Evolutionary conservation across 2,888 invertebrate species (phyloP), one percentile per base, ranked within the genome.

Genomic region (Andrena camellia): DNA sequence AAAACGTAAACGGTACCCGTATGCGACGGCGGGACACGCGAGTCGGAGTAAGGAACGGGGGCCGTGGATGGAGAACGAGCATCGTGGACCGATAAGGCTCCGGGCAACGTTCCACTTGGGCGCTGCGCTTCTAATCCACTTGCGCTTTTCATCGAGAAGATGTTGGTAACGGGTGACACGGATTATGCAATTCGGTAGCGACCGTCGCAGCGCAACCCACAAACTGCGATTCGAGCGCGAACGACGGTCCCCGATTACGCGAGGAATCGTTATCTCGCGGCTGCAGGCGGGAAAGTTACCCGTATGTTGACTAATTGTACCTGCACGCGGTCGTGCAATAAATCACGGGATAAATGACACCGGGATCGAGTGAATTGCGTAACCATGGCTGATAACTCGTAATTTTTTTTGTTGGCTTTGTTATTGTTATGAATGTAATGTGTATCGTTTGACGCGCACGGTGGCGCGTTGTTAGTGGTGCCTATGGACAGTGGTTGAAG

Each of bases 291-390:
- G 69, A 63, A 31, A 77, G 78, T 78, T 88, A 88, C 92, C 92
- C 92, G 91, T 91, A 92, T 92, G 78, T 60, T 81, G 66, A 80
- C 83, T 84, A 88, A 92, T 90, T 89, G 88, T 87, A 82, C 81
- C 79, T 81, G 60, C 48, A 17, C 72, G 63, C 70, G 81, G 54
- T 1, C 42, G 42, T 80, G 85, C 83, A 81, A 87, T 86, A 73
- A 74, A 78, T 87, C 79, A 69, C 80, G 82, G 84, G 83, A 87
- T 85, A 73, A 85, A 83, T 75, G 86, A 89, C 81, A 63, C 59
- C 60, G 75, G 62, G 64, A 69, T 75, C 72, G 86, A 87, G 64
- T 79, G 81, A 86, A 88, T 87, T 85, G 82, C 72, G 81, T 68
- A 88, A 88, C 52, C n/a, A 50, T 69, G 26, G 20, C 2, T 62